Conservation (phyloP, 1,140 invertebrate genomes). For the Agrypnia vestita region DNA sequence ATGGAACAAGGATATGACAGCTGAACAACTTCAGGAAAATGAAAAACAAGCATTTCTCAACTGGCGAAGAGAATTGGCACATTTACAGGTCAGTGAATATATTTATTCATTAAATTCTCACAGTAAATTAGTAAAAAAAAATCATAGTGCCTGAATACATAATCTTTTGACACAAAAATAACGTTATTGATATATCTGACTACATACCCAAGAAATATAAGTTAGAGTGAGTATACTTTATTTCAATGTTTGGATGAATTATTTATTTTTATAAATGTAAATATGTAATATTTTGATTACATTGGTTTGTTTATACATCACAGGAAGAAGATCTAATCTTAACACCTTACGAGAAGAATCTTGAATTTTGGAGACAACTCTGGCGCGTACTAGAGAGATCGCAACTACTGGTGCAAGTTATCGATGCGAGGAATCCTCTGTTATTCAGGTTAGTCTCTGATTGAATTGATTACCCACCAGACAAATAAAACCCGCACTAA, state of each 20-base stretch:
- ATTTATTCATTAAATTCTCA: background rate
- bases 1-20: conserved; percentile 84
- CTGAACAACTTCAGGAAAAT: conserved; percentile 83
- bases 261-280: background rate
- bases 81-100: conserved; percentile 74
- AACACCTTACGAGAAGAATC: conserved; percentile 98
- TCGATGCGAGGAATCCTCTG: conserved; percentile 97
- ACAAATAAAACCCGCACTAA: background rate
- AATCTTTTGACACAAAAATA: no score
- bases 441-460: conserved; percentile 80
- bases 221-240: no score
- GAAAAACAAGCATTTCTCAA: conserved; percentile 90
- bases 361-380: conserved; percentile 98
- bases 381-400: conserved; percentile 98
- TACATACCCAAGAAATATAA: no score
- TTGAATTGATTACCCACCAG: background rate
- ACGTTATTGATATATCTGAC: no score
- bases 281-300: background rate
- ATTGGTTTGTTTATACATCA: background rate
- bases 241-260: no score
- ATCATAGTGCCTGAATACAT: no score
- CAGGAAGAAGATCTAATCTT: conserved; percentile 85
- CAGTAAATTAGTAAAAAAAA: background rate
- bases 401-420: conserved; percentile 95
- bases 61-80: conserved; percentile 88